A percentile compares a stretch with the other conserved stretches of the same genome.
phyloP scores from a whole-genome alignment of 2,888 invertebrate genomes.

The Andrena fulva region DNA sequence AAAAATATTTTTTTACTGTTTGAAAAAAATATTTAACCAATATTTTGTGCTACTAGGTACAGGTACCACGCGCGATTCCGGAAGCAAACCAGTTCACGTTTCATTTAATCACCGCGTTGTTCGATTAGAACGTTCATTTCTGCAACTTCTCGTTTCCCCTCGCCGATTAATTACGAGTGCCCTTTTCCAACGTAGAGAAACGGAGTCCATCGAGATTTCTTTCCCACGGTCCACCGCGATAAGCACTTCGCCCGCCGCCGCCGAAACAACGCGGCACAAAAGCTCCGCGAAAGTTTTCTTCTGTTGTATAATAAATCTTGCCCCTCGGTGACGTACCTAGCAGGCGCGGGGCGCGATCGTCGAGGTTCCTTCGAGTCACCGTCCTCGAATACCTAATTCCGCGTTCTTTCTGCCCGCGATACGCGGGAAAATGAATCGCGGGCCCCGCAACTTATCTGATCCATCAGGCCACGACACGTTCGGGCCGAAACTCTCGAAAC shows the following conservation, averaged over 20 bases:
- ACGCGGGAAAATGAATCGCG: slow-evolving; percentile 52
- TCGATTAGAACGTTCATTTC: background rate
- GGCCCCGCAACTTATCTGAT: slow-evolving; percentile 50
- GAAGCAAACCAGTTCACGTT: background rate
- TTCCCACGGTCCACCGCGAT: slow-evolving; percentile 2
- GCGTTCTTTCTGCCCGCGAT: slow-evolving; percentile 9
- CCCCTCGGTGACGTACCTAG: slow-evolving; percentile 4
- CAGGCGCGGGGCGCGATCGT: slow-evolving; percentile 23
- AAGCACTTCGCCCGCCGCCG: slow-evolving; percentile 1
- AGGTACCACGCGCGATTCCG: background rate
- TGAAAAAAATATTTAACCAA: no score
- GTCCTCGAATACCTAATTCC: slow-evolving; percentile 54
- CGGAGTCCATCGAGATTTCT: slow-evolving; percentile 7
- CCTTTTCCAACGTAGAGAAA: background rate
- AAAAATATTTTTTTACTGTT: no score
- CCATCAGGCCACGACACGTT: slow-evolving; percentile 38
- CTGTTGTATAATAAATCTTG: slow-evolving; percentile 44
- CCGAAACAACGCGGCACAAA: slow-evolving; percentile 39
- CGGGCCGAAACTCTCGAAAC: slow-evolving; percentile 44
- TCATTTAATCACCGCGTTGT: slow-evolving; percentile 10
- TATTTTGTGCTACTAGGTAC: no score
- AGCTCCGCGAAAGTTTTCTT: slow-evolving; percentile 32
- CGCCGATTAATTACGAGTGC: slow-evolving; percentile 4
- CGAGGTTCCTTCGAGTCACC: slow-evolving; percentile 51
- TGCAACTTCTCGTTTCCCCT: background rate